These are phyloP conservation scores for Pholis gunnellus DNA, from an alignment of 2,113 vertebrate genomes.

Conservation along the genomic window DNA sequence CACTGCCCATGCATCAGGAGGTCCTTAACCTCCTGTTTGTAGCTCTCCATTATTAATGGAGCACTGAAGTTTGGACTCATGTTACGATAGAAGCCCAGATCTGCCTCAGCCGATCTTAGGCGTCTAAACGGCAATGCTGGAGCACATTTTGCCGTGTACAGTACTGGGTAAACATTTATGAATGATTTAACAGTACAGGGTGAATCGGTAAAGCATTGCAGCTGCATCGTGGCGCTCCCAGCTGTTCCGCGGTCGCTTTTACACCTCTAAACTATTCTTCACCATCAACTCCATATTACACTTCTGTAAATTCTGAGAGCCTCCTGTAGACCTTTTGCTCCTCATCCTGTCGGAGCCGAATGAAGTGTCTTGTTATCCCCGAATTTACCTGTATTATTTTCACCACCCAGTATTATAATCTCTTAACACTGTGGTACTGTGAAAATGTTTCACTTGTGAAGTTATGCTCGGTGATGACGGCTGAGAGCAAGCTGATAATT, in stretches of 20 bases:
- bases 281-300: slow-evolving; percentile 1
- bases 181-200: slow-evolving; percentile 74
- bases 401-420: not conserved
- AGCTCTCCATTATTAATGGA: slow-evolving; percentile 77
- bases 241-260: slow-evolving; percentile 37
- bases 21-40: slow-evolving; percentile 72
- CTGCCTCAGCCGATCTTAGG: slow-evolving; percentile 21
- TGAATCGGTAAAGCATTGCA: slow-evolving; percentile 55
- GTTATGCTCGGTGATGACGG: slow-evolving; percentile 27
- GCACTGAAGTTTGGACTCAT: slow-evolving; percentile 55
- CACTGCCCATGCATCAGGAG: slow-evolving; percentile 45
- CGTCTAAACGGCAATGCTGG: slow-evolving; percentile 55
- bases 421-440: slow-evolving; percentile 2
- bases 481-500: slow-evolving; percentile 36
- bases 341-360: slow-evolving; percentile 28
- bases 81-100: slow-evolving; percentile 46
- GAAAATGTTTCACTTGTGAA: slow-evolving; percentile 31
- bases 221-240: slow-evolving; percentile 46
- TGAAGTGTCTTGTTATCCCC: not conserved
- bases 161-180: slow-evolving; percentile 73
- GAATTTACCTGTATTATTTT: not conserved
- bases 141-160: slow-evolving; percentile 59
- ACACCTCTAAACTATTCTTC: slow-evolving; percentile 11
- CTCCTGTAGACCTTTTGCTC: slow-evolving; percentile 4
- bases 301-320: slow-evolving; percentile 8